Evolutionary conservation across 2,797 vertebrate genomes (phyloP), one percentile per base, ranked within the genome.

Genomic region (Enteromius unitaeniatus): DNA sequence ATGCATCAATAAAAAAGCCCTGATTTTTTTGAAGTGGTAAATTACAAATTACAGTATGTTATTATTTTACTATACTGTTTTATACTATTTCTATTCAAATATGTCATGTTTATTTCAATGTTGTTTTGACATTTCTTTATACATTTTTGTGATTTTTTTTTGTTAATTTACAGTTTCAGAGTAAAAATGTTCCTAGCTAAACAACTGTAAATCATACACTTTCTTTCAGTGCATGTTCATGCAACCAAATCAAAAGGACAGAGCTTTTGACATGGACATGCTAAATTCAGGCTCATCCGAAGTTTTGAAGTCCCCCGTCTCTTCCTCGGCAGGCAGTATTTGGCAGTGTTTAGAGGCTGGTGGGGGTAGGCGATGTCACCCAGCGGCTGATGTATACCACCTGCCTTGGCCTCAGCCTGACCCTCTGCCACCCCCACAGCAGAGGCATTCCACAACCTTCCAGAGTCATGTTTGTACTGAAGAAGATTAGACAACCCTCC

Each of bases 371-470:
- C 74, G 42, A 83, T 93, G 94, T 95, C 94, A 95, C 92, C 91
- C 91, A 87, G 84, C 65, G 84, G 91, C 93, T 95, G 95, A 96
- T 95, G 93, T 93, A 93, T 92, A 94, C 94, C 95, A 95, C 94
- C 94, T 95, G 95, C 94, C 93, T 93, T 94, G 93, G 93, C 93
- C 95, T 93, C 88, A 80, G 31, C 47, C 87, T 95, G 94, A 95
- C 94, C 95, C 91, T 91, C 81, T 88, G 91, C 93, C 88, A 90
- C 93, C 93, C 94, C 94, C 93, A 92, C 91, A 91, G 91, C 92
- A 90, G 88, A 94, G 90, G 93, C 94, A 95, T 96, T 95, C 95
- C 94, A 91, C 89, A 91, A 92, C 93, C 94, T 94, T 94, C 93
- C 91, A 91, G 90, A 93, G 92, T 84, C 90, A 87, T 95, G 94